Evolutionary conservation across 2,113 vertebrate genomes (phyloP).

Genomic region (Lepidothrix coronata): DNA sequence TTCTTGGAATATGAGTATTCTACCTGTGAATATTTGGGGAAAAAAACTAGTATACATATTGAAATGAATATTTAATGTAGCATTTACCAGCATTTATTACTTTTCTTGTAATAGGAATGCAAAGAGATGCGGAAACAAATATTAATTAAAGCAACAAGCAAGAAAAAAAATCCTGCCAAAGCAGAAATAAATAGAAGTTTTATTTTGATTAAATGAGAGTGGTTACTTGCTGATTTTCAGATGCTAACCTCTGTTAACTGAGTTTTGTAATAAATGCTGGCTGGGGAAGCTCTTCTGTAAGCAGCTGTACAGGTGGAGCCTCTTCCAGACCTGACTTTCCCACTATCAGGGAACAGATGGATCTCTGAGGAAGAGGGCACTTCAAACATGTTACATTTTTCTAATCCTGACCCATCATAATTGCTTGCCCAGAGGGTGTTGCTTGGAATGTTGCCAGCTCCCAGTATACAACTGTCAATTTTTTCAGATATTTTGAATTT

Average conservation of each 20-base stretch:
- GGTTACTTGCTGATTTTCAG: not conserved
- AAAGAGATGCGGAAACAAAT: not conserved
- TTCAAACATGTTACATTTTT: not conserved
- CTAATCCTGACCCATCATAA: not conserved
- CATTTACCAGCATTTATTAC: not conserved
- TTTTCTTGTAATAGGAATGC: not conserved
- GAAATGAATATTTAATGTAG: not conserved
- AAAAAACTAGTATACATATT: not conserved
- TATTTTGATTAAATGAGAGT: not conserved
- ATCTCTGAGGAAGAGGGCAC: not conserved
- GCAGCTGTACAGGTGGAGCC: not conserved
- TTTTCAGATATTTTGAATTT: not conserved
- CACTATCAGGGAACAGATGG: not conserved
- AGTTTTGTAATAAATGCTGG: not conserved
- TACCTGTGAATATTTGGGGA: not conserved
- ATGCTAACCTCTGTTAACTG: not conserved
- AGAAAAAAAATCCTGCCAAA: not conserved
- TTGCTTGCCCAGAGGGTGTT: not conserved
- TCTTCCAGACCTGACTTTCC: not conserved
- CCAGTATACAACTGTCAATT: fast-evolving
- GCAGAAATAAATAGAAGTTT: not conserved
- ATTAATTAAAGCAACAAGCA: not conserved
- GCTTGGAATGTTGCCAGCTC: not conserved
- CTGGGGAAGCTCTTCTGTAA: not conserved
- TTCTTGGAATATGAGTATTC: not conserved